phyloP scores from a whole-genome alignment of 2,888 invertebrate species.

The Schizaphis graminum region DNA sequence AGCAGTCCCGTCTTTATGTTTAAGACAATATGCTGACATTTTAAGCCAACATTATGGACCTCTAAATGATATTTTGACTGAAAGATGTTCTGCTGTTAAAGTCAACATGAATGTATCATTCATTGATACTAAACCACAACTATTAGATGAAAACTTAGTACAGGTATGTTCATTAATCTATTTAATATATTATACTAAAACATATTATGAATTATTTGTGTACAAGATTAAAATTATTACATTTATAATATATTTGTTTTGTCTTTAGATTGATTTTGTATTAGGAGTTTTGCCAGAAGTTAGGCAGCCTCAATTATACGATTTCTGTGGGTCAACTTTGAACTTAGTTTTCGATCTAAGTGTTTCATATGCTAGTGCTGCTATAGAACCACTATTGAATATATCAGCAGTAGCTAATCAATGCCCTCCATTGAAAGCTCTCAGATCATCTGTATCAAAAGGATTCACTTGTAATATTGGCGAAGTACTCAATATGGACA shows the following conservation, averaged over 20 bases:
- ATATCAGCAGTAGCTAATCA: slow-evolving; percentile 91
- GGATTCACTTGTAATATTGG: slow-evolving; percentile 95
- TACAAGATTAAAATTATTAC: not conserved
- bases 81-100: slow-evolving; percentile 93
- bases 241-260: not conserved
- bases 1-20: slow-evolving; percentile 86
- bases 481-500: slow-evolving; percentile 89
- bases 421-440: slow-evolving; percentile 90
- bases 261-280: slow-evolving; percentile 66
- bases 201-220: not conserved
- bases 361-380: slow-evolving; percentile 91
- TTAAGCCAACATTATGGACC: slow-evolving; percentile 84
- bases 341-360: slow-evolving; percentile 94
- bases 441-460: slow-evolving; percentile 85
- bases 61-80: slow-evolving; percentile 86
- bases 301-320: slow-evolving; percentile 91
- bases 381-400: slow-evolving; percentile 89
- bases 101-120: slow-evolving; percentile 95
- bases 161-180: slow-evolving; percentile 72
- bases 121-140: slow-evolving; percentile 83
- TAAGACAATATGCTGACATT: slow-evolving; percentile 87
- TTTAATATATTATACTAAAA: not conserved
- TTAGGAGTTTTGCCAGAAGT: slow-evolving; percentile 84
- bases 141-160: slow-evolving; percentile 88
- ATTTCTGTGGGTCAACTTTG: slow-evolving; percentile 93